These are phyloP conservation scores for Halcyon leucocephala DNA, from an alignment of 2,797 vertebrate genomes.

Conservation along the genomic window DNA sequence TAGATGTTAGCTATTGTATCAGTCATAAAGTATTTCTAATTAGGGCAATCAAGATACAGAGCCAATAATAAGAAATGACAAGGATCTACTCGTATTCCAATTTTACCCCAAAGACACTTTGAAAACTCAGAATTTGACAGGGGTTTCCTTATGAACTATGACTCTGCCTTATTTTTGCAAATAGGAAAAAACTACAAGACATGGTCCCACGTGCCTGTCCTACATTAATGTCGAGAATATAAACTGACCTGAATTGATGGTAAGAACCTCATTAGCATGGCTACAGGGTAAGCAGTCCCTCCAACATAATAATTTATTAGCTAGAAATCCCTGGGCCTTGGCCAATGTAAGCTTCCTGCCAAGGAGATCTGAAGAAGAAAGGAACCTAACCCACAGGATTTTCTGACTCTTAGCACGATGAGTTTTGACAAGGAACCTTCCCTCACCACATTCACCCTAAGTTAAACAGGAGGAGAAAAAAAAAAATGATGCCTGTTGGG, in stretches of 20 bases:
- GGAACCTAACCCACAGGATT: neutral
- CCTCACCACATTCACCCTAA: neutral
- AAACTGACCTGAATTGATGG: constrained; percentile 46
- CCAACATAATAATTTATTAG: constrained; percentile 58
- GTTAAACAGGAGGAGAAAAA: neutral
- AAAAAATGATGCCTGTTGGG: neutral
- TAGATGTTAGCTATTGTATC: neutral
- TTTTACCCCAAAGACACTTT: neutral
- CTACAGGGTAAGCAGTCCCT: constrained; percentile 18
- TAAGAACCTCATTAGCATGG: constrained; percentile 54
- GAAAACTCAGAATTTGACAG: neutral
- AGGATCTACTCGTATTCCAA: neutral
- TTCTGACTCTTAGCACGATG: neutral
- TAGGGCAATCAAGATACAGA: neutral
- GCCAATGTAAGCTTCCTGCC: neutral
- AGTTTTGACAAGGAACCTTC: neutral
- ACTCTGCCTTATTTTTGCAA: neutral
- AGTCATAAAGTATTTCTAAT: neutral
- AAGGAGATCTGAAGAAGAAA: constrained; percentile 56
- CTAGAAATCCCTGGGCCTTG: constrained; percentile 31
- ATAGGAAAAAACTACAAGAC: neutral
- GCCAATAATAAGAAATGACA: neutral
- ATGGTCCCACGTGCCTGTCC: neutral
- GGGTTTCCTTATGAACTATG: neutral
- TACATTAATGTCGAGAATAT: neutral